Evolutionary conservation across 1,140 invertebrate genomes (phyloP).

Genomic region (Harpegnathos saltator): DNA sequence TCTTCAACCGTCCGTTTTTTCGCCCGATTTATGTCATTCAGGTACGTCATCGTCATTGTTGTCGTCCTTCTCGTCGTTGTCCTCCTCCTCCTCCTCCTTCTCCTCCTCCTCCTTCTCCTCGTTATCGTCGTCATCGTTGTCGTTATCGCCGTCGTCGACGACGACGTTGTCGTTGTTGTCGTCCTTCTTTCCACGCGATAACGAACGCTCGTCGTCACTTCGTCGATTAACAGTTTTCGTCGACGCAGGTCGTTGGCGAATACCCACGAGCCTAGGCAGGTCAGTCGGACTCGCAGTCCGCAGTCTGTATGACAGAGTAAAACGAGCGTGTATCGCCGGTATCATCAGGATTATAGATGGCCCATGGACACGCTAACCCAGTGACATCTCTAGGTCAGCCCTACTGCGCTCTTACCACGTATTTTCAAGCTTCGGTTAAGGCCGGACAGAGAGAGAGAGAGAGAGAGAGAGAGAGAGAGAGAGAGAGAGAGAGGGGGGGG

Average conservation of each 20-base stretch:
- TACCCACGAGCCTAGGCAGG: background rate
- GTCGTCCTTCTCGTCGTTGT: too few species aligned
- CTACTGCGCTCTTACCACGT: background rate
- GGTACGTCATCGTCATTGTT: too few species aligned
- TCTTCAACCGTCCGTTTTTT: background rate
- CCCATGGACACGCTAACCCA: conserved; percentile 82
- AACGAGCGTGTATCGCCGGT: conserved; percentile 74
- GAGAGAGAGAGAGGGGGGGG: too few species aligned
- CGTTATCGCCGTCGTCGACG: background rate
- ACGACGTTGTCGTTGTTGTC: too few species aligned
- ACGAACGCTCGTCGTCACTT: too few species aligned
- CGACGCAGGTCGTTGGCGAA: background rate
- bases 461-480: too few species aligned
- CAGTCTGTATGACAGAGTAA: conserved; percentile 66
- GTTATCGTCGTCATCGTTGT: too few species aligned
- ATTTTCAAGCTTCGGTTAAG: conserved; percentile 29
- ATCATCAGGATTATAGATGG: conserved; percentile 80
- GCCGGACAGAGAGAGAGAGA: background rate
- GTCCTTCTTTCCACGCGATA: background rate
- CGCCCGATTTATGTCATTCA: too few species aligned
- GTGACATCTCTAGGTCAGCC: conserved; percentile 84
- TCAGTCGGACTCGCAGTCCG: conserved; percentile 37
- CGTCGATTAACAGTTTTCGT: background rate
- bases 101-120: too few species aligned
- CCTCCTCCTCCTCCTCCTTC: too few species aligned